Evolutionary conservation across 2,888 invertebrate species (phyloP).

Genomic region (Invenusta paracnida): DNA sequence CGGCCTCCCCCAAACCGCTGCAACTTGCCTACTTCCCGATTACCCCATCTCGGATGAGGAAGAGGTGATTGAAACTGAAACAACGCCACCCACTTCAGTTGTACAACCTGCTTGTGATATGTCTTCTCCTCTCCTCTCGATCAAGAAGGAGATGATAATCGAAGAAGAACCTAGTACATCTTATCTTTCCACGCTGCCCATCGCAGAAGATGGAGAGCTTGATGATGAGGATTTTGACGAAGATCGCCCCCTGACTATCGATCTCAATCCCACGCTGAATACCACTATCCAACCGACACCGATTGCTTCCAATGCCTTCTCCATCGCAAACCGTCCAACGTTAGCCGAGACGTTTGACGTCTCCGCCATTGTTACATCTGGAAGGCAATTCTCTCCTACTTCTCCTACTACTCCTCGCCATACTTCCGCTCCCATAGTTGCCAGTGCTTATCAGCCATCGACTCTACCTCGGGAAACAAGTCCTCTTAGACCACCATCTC

Average conservation of each 20-base stretch:
- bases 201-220: not conserved
- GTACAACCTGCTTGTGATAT: too few species aligned
- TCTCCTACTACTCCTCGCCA: too few species aligned
- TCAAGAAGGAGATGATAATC: too few species aligned
- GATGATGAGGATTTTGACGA: not conserved
- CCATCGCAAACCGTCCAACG: not conserved
- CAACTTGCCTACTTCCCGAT: not conserved
- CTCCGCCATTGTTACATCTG: not conserved
- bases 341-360: not conserved
- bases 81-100: not conserved
- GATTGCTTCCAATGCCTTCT: not conserved
- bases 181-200: not conserved
- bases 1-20: not conserved
- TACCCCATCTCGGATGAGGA: not conserved
- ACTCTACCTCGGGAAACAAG: too few species aligned
- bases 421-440: too few species aligned
- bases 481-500: too few species aligned
- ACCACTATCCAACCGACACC: not conserved
- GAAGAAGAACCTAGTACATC: too few species aligned
- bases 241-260: not conserved
- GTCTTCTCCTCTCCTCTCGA: too few species aligned
- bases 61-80: not conserved
- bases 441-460: too few species aligned
- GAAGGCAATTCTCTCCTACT: too few species aligned
- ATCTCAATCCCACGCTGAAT: not conserved